Evolutionary conservation across 2,113 vertebrate species (phyloP).

Genomic region (Callipepla californica): DNA sequence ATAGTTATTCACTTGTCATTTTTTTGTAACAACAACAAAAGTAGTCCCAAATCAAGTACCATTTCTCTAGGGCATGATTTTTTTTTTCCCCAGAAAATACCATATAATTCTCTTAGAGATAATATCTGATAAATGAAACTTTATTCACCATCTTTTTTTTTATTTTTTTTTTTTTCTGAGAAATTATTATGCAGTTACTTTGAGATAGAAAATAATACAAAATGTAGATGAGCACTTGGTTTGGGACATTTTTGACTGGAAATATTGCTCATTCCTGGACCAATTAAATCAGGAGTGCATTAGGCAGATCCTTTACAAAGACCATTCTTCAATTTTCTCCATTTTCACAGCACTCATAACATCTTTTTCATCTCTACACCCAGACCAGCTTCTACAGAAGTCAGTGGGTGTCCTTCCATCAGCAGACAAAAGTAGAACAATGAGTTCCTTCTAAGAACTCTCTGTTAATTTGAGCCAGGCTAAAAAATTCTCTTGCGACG

Average conservation of each 20-base stretch:
- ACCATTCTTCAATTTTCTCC: background rate
- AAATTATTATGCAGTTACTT: background rate
- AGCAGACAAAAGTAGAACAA: constrained; percentile 15
- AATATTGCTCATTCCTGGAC: constrained; percentile 8
- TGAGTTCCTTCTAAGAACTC: constrained; percentile 9
- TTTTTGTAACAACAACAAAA: constrained; percentile 11
- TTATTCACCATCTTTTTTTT: background rate
- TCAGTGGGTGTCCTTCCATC: background rate
- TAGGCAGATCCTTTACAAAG: constrained; percentile 8
- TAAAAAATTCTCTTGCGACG: constrained; percentile 31
- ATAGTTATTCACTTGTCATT: constrained; percentile 9
- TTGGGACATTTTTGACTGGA: background rate
- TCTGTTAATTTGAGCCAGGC: constrained; percentile 31
- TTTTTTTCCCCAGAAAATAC: constrained; percentile 3
- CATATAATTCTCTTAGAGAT: background rate
- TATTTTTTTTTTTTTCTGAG: background rate
- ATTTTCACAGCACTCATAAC: background rate
- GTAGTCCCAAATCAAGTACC: background rate
- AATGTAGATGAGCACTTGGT: background rate
- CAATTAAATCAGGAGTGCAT: constrained; percentile 26
- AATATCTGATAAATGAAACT: background rate
- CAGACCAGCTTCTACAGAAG: constrained; percentile 1
- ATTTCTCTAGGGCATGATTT: background rate
- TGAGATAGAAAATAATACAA: background rate
- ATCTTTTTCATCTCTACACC: constrained; percentile 4